phyloP scores from a whole-genome alignment of 1,140 invertebrate genomes.

The Cydia amplana region DNA sequence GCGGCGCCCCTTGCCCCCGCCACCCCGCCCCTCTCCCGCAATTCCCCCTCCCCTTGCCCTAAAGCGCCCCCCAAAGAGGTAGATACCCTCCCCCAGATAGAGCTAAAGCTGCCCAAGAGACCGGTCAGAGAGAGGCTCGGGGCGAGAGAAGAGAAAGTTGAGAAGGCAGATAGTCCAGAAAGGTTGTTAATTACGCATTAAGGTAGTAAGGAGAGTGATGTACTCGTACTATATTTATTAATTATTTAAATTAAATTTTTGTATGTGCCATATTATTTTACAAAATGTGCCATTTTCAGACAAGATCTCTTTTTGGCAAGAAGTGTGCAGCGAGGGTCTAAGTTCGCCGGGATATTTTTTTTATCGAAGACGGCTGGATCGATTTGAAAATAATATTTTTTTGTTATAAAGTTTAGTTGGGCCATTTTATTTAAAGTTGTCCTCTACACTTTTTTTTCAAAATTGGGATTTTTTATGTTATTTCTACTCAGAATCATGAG shows the following conservation, averaged over 20 bases:
- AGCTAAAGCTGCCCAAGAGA: slow-evolving; percentile 76
- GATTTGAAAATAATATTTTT: no score
- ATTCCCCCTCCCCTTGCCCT: slow-evolving; percentile 35
- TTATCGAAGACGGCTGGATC: no score
- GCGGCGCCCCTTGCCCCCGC: slow-evolving; percentile 44
- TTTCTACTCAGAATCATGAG: no score
- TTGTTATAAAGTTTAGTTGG: no score
- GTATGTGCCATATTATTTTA: background rate
- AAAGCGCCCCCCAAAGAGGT: slow-evolving; percentile 40
- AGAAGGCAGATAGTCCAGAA: slow-evolving; percentile 59
- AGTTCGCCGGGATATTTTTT: no score
- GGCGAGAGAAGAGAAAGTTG: slow-evolving; percentile 47
- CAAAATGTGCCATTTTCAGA: background rate
- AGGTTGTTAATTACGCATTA: slow-evolving; percentile 71
- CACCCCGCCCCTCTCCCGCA: slow-evolving; percentile 51
- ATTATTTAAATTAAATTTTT: background rate
- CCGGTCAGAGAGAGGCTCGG: slow-evolving; percentile 72
- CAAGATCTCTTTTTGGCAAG: no score
- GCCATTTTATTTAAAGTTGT: no score
- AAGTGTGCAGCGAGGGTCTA: no score
- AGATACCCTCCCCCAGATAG: slow-evolving; percentile 71
- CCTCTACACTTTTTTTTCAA: no score
- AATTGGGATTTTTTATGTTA: no score
- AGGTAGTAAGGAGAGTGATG: slow-evolving; percentile 59
- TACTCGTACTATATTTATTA: slow-evolving; percentile 15